A percentile compares a stretch with the other conserved stretches of the same genome.
phyloP scores from a whole-genome alignment of 2,797 vertebrate genomes.

The Liasis olivaceus region DNA sequence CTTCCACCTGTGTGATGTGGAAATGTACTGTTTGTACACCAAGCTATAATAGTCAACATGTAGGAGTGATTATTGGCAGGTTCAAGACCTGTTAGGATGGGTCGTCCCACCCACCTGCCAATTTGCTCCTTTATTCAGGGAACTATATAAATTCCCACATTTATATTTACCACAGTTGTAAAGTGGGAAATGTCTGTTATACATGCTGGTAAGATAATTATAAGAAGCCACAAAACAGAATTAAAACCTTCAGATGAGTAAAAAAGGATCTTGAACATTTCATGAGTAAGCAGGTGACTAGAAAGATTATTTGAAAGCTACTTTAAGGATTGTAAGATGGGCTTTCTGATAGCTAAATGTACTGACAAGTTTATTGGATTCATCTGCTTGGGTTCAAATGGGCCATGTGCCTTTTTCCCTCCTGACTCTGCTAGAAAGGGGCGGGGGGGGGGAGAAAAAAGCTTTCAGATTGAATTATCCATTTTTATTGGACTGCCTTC shows the following conservation, averaged over 20 bases:
- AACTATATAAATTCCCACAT: conserved; percentile 58
- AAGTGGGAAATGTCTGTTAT: conserved; percentile 48
- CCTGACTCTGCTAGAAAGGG: not conserved
- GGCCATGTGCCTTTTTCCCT: not conserved
- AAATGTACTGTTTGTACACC: conserved; percentile 60
- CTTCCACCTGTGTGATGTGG: conserved; percentile 73
- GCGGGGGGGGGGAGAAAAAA: too few relatives aligned
- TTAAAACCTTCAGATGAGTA: conserved; percentile 50
- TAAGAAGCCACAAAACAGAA: conserved; percentile 41
- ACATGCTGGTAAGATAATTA: conserved; percentile 58
- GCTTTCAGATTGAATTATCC: not conserved
- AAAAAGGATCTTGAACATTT: conserved; percentile 50
- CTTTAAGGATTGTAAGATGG: not conserved
- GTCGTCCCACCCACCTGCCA: conserved; percentile 1
- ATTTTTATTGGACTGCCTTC: not conserved
- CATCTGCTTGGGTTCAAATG: not conserved
- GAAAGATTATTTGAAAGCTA: conserved; percentile 31
- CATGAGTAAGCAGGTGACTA: not conserved
- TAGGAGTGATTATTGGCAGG: conserved; percentile 59
- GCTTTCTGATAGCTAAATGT: not conserved
- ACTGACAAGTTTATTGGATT: not conserved
- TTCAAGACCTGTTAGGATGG: conserved; percentile 56
- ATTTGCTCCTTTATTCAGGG: conserved; percentile 47
- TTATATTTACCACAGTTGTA: conserved; percentile 59
- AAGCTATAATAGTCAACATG: conserved; percentile 62